Evolutionary conservation across 1,140 invertebrate genomes (phyloP).

Genomic region (Tetraneura akinire): DNA sequence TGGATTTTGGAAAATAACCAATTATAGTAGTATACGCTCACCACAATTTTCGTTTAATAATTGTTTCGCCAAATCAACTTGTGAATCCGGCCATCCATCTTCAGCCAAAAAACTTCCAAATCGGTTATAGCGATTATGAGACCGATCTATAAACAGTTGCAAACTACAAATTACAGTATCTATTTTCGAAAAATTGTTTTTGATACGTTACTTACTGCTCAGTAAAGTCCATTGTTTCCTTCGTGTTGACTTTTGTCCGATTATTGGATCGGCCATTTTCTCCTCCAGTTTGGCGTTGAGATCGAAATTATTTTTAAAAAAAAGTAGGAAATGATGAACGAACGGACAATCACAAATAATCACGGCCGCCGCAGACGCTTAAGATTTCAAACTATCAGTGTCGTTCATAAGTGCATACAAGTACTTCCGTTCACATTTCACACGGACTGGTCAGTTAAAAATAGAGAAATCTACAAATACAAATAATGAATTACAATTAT

Average conservation of each 20-base stretch:
- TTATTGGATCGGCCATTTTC: constrained; percentile 27
- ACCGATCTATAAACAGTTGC: constrained; percentile 1
- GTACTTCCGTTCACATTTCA: too few relatives aligned
- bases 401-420: too few relatives aligned
- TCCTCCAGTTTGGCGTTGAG: constrained; percentile 1
- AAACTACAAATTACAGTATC: background rate
- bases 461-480: too few relatives aligned
- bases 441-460: too few relatives aligned
- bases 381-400: background rate
- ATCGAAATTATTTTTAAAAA: background rate
- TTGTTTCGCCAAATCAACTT: constrained; percentile 76
- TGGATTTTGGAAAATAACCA: too few relatives aligned
- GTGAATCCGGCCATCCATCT: constrained; percentile 79
- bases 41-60: constrained; percentile 71
- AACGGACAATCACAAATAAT: background rate
- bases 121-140: constrained; percentile 35
- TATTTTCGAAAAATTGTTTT: too few relatives aligned
- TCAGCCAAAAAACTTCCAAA: constrained; percentile 73
- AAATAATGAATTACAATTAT: too few relatives aligned
- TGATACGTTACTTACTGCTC: background rate
- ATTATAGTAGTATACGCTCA: too few relatives aligned
- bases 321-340: background rate
- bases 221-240: constrained; percentile 42
- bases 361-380: background rate
- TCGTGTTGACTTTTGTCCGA: constrained; percentile 29